phyloP scores from a whole-genome alignment of 2,888 invertebrate species.

The Merodon equestris region DNA sequence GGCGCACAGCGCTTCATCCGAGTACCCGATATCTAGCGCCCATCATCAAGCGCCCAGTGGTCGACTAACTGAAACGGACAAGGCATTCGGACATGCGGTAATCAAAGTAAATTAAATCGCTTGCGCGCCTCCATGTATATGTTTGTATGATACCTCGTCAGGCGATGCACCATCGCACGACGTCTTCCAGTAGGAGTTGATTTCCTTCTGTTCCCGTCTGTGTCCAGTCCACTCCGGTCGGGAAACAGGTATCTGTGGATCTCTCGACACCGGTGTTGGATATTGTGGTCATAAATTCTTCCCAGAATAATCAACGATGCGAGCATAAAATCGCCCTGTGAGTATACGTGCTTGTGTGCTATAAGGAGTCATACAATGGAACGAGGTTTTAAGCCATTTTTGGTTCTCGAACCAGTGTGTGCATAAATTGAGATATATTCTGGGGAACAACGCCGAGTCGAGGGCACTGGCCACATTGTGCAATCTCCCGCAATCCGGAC shows the following conservation, averaged over 20 bases:
- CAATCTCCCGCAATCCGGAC: constrained; percentile 48
- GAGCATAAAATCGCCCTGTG: constrained; percentile 55
- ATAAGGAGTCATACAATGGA: constrained; percentile 20
- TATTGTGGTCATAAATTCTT: constrained; percentile 65
- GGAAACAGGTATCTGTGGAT: too few relatives aligned
- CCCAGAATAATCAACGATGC: constrained; percentile 66
- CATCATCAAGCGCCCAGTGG: too few relatives aligned
- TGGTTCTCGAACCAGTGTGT: constrained; percentile 43
- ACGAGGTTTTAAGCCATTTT: neutral
- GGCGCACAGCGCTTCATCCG: constrained; percentile 46
- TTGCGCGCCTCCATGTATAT: constrained; percentile 35
- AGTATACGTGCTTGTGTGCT: constrained; percentile 18
- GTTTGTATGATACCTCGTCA: too few relatives aligned
- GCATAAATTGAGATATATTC: constrained; percentile 67
- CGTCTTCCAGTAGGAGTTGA: too few relatives aligned
- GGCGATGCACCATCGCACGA: too few relatives aligned
- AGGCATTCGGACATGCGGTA: constrained; percentile 64
- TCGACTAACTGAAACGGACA: constrained; percentile 58
- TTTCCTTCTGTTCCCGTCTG: too few relatives aligned
- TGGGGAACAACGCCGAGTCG: constrained; percentile 6
- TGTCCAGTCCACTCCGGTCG: too few relatives aligned
- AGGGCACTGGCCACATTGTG: constrained; percentile 39
- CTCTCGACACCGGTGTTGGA: constrained; percentile 46
- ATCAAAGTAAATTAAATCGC: constrained; percentile 68
- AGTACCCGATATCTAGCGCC: neutral